These are phyloP conservation scores for Tragopan temminckii DNA, from an alignment of 2,797 vertebrate species.

Conservation along the genomic window DNA sequence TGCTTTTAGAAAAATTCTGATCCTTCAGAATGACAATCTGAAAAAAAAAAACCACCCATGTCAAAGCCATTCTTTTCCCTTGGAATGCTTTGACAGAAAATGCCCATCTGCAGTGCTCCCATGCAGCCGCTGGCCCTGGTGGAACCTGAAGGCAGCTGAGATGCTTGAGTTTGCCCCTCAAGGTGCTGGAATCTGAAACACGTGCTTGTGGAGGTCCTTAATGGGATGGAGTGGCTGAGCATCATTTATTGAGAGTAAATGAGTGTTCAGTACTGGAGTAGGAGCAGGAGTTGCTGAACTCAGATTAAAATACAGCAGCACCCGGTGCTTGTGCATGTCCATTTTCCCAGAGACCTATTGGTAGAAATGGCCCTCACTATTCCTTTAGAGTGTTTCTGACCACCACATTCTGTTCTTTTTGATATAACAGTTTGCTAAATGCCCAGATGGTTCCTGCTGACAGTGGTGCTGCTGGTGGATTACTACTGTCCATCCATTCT, in stretches of 20 bases:
- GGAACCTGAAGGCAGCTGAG: background rate
- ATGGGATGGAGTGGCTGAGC: conserved; percentile 4
- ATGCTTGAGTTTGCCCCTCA: background rate
- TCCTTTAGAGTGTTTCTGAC: background rate
- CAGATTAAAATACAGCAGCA: conserved; percentile 70
- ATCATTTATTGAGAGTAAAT: conserved; percentile 41
- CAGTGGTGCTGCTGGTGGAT: background rate
- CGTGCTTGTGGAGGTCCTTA: background rate
- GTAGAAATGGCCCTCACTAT: background rate
- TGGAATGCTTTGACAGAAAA: background rate
- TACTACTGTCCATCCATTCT: background rate
- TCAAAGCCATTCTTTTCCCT: background rate
- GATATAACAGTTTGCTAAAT: background rate
- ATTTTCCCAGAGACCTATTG: background rate
- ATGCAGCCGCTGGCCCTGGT: background rate
- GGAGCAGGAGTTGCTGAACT: conserved; percentile 71
- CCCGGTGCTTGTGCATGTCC: conserved; percentile 12
- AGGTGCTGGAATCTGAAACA: rapidly evolving
- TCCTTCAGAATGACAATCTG: background rate
- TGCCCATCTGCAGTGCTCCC: background rate
- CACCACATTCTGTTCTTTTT: background rate
- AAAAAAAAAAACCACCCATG: background rate
- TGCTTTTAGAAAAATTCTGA: background rate
- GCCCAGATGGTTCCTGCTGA: background rate
- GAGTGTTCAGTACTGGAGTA: conserved; percentile 17